These are phyloP conservation scores for Oreochromis niloticus DNA, from an alignment of 2,113 vertebrate species.

Conservation along the genomic window DNA sequence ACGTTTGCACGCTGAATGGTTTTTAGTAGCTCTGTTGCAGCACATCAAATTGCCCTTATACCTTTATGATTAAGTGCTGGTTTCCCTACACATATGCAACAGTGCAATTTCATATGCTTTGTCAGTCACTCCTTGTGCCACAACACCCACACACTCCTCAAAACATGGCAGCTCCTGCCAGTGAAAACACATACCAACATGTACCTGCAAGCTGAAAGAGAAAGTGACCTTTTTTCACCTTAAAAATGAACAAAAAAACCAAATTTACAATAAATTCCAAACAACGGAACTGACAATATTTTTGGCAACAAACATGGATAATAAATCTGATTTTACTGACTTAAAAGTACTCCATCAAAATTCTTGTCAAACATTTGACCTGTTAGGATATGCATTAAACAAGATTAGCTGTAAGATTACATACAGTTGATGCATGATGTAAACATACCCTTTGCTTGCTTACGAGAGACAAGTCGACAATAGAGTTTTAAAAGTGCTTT, in stretches of 20 bases:
- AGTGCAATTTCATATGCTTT: neutral
- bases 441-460: neutral
- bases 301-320: neutral
- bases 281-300: neutral
- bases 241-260: neutral
- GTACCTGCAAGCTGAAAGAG: neutral
- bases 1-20: neutral
- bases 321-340: neutral
- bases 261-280: neutral
- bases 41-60: neutral
- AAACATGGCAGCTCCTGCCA: neutral
- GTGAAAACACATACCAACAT: neutral
- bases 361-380: rapidly evolving
- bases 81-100: neutral
- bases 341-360: neutral
- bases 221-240: neutral
- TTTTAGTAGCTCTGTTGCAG: neutral
- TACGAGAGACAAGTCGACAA: rapidly evolving
- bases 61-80: neutral
- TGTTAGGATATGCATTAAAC: neutral
- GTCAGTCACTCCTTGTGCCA: neutral
- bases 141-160: neutral
- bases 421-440: neutral
- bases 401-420: neutral
- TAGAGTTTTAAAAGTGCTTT: neutral